phyloP scores from a whole-genome alignment of 2,888 invertebrate genomes.

The Halictus quadricinctus region DNA sequence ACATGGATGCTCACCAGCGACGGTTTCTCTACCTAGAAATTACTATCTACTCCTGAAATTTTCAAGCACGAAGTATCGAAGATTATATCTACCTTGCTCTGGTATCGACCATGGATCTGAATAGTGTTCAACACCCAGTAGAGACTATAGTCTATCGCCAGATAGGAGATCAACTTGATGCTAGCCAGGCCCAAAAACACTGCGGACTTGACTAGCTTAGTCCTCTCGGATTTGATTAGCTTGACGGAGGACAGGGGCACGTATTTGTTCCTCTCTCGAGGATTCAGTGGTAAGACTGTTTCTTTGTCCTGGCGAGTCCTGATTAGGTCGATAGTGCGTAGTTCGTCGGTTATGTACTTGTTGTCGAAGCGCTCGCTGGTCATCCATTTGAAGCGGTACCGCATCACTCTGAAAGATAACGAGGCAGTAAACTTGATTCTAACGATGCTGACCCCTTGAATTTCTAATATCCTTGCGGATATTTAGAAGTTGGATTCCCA shows the following conservation, averaged over 20 bases:
- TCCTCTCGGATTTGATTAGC: conserved; percentile 85
- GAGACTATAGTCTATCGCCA: conserved; percentile 90
- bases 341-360: conserved; percentile 87
- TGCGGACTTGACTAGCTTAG: conserved; percentile 84
- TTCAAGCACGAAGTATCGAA: not conserved
- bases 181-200: conserved; percentile 86
- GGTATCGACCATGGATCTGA: conserved; percentile 82
- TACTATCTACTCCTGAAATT: not conserved
- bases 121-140: conserved; percentile 88
- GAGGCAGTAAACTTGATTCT: too few species aligned
- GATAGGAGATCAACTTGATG: conserved; percentile 89
- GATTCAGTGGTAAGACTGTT: conserved; percentile 87
- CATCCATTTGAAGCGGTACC: conserved; percentile 89
- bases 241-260: conserved; percentile 84
- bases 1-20: conserved; percentile 85
- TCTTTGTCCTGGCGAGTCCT: conserved; percentile 85
- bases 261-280: conserved; percentile 86
- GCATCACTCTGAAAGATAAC: conserved; percentile 84
- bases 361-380: conserved; percentile 89
- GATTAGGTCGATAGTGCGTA: conserved; percentile 86
- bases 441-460: too few species aligned
- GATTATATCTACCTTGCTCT: conserved; percentile 79
- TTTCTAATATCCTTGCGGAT: too few species aligned
- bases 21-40: conserved; percentile 78
- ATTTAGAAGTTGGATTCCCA: too few species aligned